These are phyloP conservation scores for Spilarctia lutea DNA, from an alignment of 2,888 invertebrate species.

Conservation along the genomic window DNA sequence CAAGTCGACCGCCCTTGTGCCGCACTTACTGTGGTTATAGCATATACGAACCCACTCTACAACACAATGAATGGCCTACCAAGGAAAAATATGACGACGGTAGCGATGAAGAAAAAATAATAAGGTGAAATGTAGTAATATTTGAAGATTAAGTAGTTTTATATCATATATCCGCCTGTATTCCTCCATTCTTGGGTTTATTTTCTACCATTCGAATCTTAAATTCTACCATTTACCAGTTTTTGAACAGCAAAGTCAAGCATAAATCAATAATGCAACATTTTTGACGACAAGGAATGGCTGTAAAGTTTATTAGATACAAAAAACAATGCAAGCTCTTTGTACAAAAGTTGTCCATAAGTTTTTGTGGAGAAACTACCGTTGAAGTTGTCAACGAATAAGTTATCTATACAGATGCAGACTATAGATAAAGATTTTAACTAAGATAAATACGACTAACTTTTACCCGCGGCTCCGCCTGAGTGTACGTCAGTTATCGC, in stretches of 20 bases:
- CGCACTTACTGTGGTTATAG: conserved; percentile 64
- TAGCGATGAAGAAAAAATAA: conserved; percentile 13
- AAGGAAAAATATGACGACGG: not conserved
- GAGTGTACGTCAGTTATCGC: no score
- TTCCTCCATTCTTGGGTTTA: not conserved
- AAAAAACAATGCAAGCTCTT: not conserved
- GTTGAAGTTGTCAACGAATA: not conserved
- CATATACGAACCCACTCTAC: conserved; percentile 45
- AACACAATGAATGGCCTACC: not conserved
- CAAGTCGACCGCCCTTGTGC: conserved; percentile 16
- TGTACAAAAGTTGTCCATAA: no score
- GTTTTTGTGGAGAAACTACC: not conserved
- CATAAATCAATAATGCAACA: not conserved
- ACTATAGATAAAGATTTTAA: no score
- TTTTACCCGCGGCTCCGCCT: no score
- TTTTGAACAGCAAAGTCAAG: not conserved
- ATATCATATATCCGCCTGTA: no score
- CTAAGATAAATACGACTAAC: no score
- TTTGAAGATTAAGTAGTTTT: not conserved
- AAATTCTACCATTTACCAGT: not conserved
- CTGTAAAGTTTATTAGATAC: not conserved
- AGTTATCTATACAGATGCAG: not conserved
- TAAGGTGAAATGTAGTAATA: conserved; percentile 15
- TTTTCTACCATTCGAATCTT: not conserved
- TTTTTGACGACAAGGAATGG: not conserved